Evolutionary conservation across 2,888 invertebrate species (phyloP), one percentile per base, ranked within the genome.

Genomic region (Desoria tigrina): DNA sequence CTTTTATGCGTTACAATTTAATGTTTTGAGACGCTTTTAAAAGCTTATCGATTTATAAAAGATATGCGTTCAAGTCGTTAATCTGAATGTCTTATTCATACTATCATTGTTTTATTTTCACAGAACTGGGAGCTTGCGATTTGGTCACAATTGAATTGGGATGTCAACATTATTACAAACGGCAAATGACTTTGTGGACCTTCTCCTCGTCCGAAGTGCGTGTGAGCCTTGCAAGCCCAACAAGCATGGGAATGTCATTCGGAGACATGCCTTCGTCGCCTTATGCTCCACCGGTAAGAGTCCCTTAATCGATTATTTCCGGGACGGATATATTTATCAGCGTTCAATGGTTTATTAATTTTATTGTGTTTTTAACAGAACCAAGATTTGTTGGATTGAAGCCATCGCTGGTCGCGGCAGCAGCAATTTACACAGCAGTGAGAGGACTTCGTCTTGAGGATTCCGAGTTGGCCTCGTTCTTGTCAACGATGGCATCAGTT

Each of bases 111-210:
- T n/a, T n/a, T n/a, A n/a, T 71, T 72, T 71, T 66, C 82, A 72
- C 83, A 91, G 91, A 86, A 85, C 80, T 90, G 90, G 90, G 92
- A 92, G 81, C 82, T 90, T 76, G 82, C 90, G 80, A 84, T 92
- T 42, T 82, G 92, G 73, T 86, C 87, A 72, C 86, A 87, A 78
- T 81, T 92, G 72, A 85, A 88, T 78, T 92, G 92, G 92, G 89
- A 91, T 81, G 82, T 90, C 74, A 87, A 87, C 32, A 85, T 88
- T 28, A 85, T 90, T 61, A 91, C n/a, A n/a, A n/a, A 91, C 91
- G 1, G 88, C 89, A 9, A 88, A 88, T 80, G 92, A 92, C 81
- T 91, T 90, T 81, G 85, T 91, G 77, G 90, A 91, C 79, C 90
- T 90, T 77, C 84, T 91, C 75, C 82, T 90, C 70, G 86, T 86